Evolutionary conservation across 2,797 vertebrate species (phyloP), one percentile per base, ranked within the genome.

Genomic region (Harpagifer antarcticus): DNA sequence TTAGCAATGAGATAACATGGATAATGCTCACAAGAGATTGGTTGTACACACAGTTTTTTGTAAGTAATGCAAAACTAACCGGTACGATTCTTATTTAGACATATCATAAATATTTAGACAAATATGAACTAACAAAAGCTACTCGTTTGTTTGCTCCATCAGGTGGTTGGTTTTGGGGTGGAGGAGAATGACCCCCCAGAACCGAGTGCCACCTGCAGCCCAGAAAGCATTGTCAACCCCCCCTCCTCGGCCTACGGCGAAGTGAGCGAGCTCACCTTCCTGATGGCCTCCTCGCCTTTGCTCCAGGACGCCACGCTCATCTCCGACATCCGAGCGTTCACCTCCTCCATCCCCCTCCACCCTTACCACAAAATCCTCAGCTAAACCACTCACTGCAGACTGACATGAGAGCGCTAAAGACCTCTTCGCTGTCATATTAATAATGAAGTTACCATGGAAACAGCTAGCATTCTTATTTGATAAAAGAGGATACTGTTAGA

Each of bases 331-430:
- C 95, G 95, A 78, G 91, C 93, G 44, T 99, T 99, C 92, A 98
- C 96, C 60, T 93, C 97, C 72, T 92, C 94, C 49, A 96, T 98
- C 64, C 93, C 88, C 65, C 96, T 98, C 66, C 95, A 96, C 90
- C 97, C 97, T 16, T 97, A 96, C 93, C 97, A 99, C 92, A 99
- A 99, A 88, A 95, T 99, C 94, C 89, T 98, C 87, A 92, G 95
- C 79, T 92, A 90, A 74, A 44, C 23, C 52, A 0, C 23, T 2
- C 53, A 1, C 65, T 16, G 6, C 23, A 45, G 20, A 9, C 14
- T 3, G 5, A 16, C 49, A 0, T 33, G 43, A 16, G 44, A 0
- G 52, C 9, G 23, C 17, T 15, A 1, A 19, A 63, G 61, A 20
- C 12, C 59, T 17, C 9, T 44, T 27, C 12, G 10, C 7, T 12